Percentiles rank a stretch among this genome's conserved stretches.
Conservation (phyloP, 1,140 invertebrate species). For the Drosophila navojoa region DNA sequence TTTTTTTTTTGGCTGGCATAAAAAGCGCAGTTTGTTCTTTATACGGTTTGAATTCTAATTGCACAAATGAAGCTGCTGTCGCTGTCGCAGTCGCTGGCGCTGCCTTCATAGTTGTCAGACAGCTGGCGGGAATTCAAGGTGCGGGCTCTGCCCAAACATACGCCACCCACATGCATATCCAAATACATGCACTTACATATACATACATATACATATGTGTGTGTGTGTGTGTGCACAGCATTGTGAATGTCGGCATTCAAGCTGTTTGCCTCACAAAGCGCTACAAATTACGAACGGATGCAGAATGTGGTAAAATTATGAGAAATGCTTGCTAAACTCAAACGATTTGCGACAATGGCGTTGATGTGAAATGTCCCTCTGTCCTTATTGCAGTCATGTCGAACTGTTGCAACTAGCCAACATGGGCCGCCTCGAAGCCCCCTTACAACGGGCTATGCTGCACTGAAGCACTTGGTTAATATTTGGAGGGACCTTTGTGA, state of each 20-base stretch:
- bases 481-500: too few relatives aligned
- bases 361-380: slow-evolving; percentile 13
- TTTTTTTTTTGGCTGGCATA: slow-evolving; percentile 16
- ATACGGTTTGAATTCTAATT: slow-evolving; percentile 57
- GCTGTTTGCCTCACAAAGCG: slow-evolving; percentile 30
- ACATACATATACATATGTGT: neutral
- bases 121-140: slow-evolving; percentile 18
- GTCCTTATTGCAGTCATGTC: slow-evolving; percentile 12
- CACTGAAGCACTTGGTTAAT: too few relatives aligned
- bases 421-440: too few relatives aligned
- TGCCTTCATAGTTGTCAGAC: slow-evolving; percentile 16
- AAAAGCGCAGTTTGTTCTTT: slow-evolving; percentile 52
- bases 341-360: slow-evolving; percentile 35
- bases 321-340: slow-evolving; percentile 39
- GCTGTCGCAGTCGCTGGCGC: neutral
- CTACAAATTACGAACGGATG: slow-evolving; percentile 28
- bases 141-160: neutral
- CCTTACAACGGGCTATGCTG: too few relatives aligned
- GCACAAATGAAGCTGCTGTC: slow-evolving; percentile 44
- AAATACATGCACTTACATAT: neutral
- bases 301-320: slow-evolving; percentile 38
- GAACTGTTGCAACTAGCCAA: neutral
- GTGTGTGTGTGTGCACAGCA: too few relatives aligned
- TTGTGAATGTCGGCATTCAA: slow-evolving; percentile 22
- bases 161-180: neutral